These are phyloP conservation scores for Meandrusa payeni DNA, from an alignment of 2,888 invertebrate genomes.

Conservation along the genomic window DNA sequence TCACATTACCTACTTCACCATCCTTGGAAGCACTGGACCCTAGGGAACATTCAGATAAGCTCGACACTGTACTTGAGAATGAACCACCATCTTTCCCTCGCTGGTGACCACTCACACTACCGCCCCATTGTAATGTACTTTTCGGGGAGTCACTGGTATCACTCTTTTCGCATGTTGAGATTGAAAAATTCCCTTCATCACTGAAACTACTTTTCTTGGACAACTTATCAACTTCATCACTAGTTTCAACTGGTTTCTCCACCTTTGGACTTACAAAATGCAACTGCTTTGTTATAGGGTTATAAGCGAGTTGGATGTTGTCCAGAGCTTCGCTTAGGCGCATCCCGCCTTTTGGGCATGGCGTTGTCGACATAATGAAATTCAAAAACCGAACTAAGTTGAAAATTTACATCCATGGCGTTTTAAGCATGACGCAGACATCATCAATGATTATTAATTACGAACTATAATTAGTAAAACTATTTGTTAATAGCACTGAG, in stretches of 20 bases:
- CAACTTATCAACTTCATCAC: slow-evolving; percentile 66
- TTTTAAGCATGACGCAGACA: slow-evolving; percentile 29
- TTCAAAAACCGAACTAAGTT: slow-evolving; percentile 40
- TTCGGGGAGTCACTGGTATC: slow-evolving; percentile 76
- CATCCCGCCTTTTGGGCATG: slow-evolving; percentile 78
- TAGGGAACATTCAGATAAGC: slow-evolving; percentile 85
- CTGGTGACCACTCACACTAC: slow-evolving; percentile 72
- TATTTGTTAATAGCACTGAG: slow-evolving; percentile 21
- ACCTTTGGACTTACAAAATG: slow-evolving; percentile 80
- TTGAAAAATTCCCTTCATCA: slow-evolving; percentile 74
- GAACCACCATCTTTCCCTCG: slow-evolving; percentile 82
- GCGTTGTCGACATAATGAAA: slow-evolving; percentile 57
- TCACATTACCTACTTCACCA: slow-evolving; percentile 56
- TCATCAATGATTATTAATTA: slow-evolving; percentile 39
- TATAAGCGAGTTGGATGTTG: slow-evolving; percentile 87
- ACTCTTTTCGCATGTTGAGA: slow-evolving; percentile 75
- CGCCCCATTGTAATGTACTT: slow-evolving; percentile 73
- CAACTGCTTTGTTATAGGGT: slow-evolving; percentile 86
- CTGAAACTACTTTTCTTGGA: slow-evolving; percentile 77
- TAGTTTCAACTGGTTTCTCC: slow-evolving; percentile 51
- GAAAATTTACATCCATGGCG: slow-evolving; percentile 52
- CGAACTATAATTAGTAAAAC: slow-evolving; percentile 22
- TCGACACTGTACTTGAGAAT: slow-evolving; percentile 86
- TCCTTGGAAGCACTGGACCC: slow-evolving; percentile 81
- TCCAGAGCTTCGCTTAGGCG: slow-evolving; percentile 85